These are phyloP conservation scores for Timema cristinae DNA, from an alignment of 2,888 invertebrate species.

Conservation along the genomic window DNA sequence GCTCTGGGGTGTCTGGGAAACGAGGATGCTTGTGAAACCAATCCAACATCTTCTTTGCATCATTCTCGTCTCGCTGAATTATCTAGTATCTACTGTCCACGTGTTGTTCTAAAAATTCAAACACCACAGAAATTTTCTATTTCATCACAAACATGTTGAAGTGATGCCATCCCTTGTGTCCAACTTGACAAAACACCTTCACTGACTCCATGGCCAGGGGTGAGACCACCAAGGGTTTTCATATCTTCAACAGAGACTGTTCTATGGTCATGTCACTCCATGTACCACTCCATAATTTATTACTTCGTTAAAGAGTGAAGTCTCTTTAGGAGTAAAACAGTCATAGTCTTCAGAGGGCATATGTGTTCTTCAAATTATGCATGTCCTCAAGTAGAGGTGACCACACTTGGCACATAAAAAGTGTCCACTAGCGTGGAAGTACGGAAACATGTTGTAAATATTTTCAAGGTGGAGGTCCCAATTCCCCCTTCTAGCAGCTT, in stretches of 20 bases:
- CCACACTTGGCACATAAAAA: slow-evolving; percentile 29
- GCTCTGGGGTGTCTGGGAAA: neutral
- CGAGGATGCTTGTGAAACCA: neutral
- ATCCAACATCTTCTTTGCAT: neutral
- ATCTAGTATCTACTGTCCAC: too few relatives aligned
- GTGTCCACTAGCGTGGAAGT: slow-evolving; percentile 32
- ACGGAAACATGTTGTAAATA: slow-evolving; percentile 25
- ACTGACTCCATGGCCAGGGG: too few relatives aligned
- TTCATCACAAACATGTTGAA: too few relatives aligned
- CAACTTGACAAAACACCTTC: too few relatives aligned
- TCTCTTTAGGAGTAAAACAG: slow-evolving; percentile 12
- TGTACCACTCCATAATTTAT: slow-evolving; percentile 3
- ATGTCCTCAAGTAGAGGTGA: slow-evolving; percentile 31
- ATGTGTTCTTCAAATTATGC: slow-evolving; percentile 21
- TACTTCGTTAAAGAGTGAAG: slow-evolving; percentile 18
- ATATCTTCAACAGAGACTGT: too few relatives aligned
- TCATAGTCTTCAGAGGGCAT: slow-evolving; percentile 17
- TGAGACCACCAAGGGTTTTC: too few relatives aligned
- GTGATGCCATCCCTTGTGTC: too few relatives aligned
- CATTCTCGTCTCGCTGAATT: too few relatives aligned
- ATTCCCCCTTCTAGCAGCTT: slow-evolving; percentile 23
- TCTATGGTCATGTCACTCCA: too few relatives aligned
- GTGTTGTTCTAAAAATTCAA: too few relatives aligned
- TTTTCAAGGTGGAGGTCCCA: slow-evolving; percentile 27
- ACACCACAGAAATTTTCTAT: too few relatives aligned